phyloP scores from a whole-genome alignment of 2,797 vertebrate species.

The Enteromius argenteus region DNA sequence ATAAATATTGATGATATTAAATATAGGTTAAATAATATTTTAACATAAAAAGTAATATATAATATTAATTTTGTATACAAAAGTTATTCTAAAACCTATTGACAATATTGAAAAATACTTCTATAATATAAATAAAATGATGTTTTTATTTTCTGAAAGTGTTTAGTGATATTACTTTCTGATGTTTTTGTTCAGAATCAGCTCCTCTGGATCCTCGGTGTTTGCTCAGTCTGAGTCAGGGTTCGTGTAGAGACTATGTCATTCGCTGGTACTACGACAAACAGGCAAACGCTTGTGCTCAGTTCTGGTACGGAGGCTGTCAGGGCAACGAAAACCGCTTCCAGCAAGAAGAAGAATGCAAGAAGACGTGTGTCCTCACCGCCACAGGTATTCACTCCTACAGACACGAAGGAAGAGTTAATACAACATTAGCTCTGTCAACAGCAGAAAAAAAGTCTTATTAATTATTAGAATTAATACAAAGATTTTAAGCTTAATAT shows the following conservation, averaged over 20 bases:
- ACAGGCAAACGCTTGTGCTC: conserved; percentile 87
- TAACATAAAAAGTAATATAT: not conserved
- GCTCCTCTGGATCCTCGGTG: conserved; percentile 70
- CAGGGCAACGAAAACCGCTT: conserved; percentile 86
- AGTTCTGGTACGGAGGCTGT: conserved; percentile 91
- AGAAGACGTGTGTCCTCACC: conserved; percentile 78
- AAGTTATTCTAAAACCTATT: not conserved
- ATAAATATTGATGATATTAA: not conserved
- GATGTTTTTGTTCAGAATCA: conserved; percentile 62
- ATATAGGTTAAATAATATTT: not conserved
- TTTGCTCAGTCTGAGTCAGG: conserved; percentile 80
- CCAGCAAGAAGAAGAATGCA: conserved; percentile 84
- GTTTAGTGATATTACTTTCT: conserved; percentile 25
- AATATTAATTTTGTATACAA: not conserved
- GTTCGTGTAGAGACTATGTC: conserved; percentile 80
- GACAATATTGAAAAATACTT: not conserved
- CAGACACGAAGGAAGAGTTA: not conserved
- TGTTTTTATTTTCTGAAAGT: not conserved
- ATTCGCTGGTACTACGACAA: conserved; percentile 89
- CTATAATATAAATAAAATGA: not conserved
- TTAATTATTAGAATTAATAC: not conserved
- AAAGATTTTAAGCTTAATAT: not conserved
- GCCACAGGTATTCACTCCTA: conserved; percentile 71
- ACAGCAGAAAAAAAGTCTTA: not conserved
- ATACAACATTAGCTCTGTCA: not conserved